Percentiles rank a stretch among this genome's conserved stretches.
phyloP scores from a whole-genome alignment of 1,140 invertebrate genomes.

The Rhagoletis zephyria region DNA sequence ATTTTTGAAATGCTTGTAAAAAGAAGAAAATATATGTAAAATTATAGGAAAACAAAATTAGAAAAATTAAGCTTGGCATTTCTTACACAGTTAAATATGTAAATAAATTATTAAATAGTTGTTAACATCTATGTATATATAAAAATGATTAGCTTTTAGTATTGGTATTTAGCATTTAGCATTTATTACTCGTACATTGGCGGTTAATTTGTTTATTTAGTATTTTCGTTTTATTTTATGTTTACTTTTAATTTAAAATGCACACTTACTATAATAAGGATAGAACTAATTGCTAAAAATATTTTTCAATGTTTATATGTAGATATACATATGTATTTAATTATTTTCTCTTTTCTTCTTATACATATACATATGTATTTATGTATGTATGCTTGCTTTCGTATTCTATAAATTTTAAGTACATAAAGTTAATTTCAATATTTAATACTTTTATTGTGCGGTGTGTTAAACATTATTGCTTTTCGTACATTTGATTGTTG shows the following conservation, averaged over 20 bases:
- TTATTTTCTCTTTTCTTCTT: not conserved
- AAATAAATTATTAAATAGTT: constrained; percentile 12
- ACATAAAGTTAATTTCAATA: constrained; percentile 28
- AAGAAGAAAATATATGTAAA: not conserved
- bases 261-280: constrained; percentile 25
- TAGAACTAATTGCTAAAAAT: constrained; percentile 44
- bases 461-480: constrained; percentile 52
- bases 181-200: not conserved
- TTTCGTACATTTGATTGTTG: constrained; percentile 45
- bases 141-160: constrained; percentile 19
- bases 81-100: not conserved
- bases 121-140: not conserved
- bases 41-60: not conserved
- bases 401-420: constrained; percentile 15
- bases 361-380: not conserved
- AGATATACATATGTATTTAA: not conserved
- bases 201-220: not conserved
- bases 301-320: constrained; percentile 29
- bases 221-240: not conserved
- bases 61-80: not conserved
- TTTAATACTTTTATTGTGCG: constrained; percentile 51
- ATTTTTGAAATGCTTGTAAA: not conserved
- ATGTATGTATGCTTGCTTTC: not conserved
- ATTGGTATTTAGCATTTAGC: constrained; percentile 30
- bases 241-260: constrained; percentile 20